Evolutionary conservation across 2,797 vertebrate species (phyloP).

Genomic region (Halcyon badia): DNA sequence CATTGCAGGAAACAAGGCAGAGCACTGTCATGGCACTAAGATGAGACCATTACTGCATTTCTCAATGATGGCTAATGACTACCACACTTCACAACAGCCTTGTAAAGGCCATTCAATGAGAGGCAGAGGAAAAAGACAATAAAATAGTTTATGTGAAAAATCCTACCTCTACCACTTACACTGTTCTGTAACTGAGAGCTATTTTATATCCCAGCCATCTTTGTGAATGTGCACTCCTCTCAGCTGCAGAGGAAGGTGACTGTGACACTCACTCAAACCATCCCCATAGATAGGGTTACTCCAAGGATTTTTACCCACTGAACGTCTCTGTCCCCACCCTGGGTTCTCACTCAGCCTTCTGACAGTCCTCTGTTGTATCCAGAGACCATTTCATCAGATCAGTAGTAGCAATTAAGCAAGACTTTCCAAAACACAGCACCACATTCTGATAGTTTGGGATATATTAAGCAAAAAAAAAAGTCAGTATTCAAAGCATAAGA

Average conservation of each 20-base stretch:
- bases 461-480: background rate
- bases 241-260: background rate
- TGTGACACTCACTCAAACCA: background rate
- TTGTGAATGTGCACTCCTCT: background rate
- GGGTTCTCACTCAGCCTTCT: background rate
- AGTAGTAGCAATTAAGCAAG: background rate
- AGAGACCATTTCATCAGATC: background rate
- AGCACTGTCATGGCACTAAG: background rate
- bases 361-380: background rate
- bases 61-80: background rate
- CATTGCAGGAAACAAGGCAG: accelerated
- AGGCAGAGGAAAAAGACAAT: background rate
- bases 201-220: background rate
- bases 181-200: background rate
- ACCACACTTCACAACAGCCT: background rate
- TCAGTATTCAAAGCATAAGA: background rate
- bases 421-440: background rate
- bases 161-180: background rate
- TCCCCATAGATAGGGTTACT: background rate
- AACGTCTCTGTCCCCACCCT: background rate
- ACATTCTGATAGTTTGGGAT: background rate
- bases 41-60: background rate
- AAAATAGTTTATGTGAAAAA: background rate
- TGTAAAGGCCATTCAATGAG: background rate
- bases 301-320: background rate